Conservation (phyloP, 2,888 invertebrate genomes). For the Sphaerophoria rueppellii region DNA sequence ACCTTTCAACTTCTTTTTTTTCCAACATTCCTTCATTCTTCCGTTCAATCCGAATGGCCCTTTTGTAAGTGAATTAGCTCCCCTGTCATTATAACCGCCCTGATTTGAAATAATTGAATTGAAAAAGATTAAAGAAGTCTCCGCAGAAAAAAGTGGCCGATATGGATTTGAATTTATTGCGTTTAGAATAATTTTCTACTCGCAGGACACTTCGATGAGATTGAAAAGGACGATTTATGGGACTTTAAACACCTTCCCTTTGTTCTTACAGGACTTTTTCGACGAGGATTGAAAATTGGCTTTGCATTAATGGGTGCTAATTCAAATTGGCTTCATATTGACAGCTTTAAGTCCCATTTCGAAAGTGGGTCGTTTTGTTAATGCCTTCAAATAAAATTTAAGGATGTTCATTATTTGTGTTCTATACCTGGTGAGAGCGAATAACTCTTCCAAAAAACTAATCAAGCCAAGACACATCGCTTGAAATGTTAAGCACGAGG, state of each 20-base stretch:
- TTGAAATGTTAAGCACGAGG: neutral
- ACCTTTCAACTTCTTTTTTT: conserved; percentile 56
- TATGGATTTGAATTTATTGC: conserved; percentile 66
- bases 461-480: conserved; percentile 11
- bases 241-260: conserved; percentile 61
- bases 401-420: too few relatives aligned
- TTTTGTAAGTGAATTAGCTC: conserved; percentile 73
- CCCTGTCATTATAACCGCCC: conserved; percentile 74
- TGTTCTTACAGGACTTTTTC: neutral
- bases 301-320: neutral
- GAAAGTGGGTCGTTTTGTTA: neutral
- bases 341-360: neutral
- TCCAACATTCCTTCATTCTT: conserved; percentile 7
- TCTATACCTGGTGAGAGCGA: too few relatives aligned
- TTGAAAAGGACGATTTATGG: conserved; percentile 45
- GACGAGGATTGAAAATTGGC: conserved; percentile 19
- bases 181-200: conserved; percentile 4
- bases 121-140: conserved; percentile 81
- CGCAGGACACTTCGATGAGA: conserved; percentile 14
- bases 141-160: conserved; percentile 22
- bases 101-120: conserved; percentile 82
- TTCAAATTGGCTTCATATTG: neutral
- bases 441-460: neutral
- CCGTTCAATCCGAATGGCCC: conserved; percentile 39
- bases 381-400: too few relatives aligned